Evolutionary conservation across 2,888 invertebrate species (phyloP).

Genomic region (Raillietiella orientalis): DNA sequence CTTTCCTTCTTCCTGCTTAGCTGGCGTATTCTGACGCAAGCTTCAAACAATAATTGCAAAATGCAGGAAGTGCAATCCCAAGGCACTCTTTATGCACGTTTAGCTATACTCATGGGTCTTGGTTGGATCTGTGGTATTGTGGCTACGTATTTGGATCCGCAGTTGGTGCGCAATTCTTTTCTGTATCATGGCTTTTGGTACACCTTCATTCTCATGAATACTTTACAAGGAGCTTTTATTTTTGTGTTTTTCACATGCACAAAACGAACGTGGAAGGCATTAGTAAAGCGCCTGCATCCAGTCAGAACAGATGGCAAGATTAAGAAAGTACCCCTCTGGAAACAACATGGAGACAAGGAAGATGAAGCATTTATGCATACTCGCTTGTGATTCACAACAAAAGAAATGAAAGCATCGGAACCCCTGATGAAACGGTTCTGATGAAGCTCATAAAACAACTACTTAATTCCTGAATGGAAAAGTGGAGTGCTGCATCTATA

Average conservation of each 20-base stretch:
- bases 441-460: too few species aligned
- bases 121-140: conserved; percentile 16
- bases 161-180: conserved; percentile 1
- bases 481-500: too few species aligned
- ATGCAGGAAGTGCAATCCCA: conserved; percentile 8
- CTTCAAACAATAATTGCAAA: conserved; percentile 11
- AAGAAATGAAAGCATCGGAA: too few species aligned
- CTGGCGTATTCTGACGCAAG: conserved; percentile 14
- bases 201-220: conserved; percentile 15
- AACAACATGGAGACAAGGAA: too few species aligned
- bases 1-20: conserved; percentile 14
- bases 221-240: conserved; percentile 17
- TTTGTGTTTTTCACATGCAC: conserved; percentile 17
- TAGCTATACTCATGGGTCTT: conserved; percentile 17
- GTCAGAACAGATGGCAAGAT: too few species aligned
- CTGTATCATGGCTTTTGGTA: conserved; percentile 13
- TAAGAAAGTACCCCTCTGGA: too few species aligned
- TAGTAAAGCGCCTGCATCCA: conserved; percentile 6
- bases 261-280: conserved; percentile 11
- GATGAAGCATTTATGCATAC: too few species aligned
- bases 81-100: conserved; percentile 13
- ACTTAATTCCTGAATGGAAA: too few species aligned
- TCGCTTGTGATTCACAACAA: too few species aligned
- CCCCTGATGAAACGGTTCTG: too few species aligned
- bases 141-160: conserved; percentile 13